These are phyloP conservation scores for Machimus rusticus DNA, from an alignment of 2,888 invertebrate species.

Conservation along the genomic window DNA sequence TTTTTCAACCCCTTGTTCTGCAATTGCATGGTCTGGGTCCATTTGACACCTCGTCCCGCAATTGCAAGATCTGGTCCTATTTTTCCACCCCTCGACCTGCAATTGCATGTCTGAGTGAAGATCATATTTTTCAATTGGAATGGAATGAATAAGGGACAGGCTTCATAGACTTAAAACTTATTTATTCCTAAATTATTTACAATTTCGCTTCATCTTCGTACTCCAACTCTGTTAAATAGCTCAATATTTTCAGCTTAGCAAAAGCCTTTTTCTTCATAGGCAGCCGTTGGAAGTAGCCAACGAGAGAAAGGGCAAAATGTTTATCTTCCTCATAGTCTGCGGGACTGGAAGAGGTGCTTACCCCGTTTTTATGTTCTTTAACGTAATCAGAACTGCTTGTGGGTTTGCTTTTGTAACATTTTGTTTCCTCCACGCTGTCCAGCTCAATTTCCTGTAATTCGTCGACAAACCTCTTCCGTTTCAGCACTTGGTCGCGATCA, in stretches of 20 bases:
- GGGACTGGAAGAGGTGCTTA: not conserved
- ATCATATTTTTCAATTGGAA: no score
- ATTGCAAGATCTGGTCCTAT: no score
- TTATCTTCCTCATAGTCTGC: slow-evolving; percentile 51
- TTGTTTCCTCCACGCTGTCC: not conserved
- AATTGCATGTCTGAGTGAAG: no score
- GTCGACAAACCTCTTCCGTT: not conserved
- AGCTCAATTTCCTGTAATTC: not conserved
- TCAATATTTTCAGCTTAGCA: slow-evolving; percentile 53
- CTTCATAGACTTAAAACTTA: not conserved
- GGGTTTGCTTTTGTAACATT: not conserved
- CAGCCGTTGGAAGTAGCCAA: slow-evolving; percentile 52
- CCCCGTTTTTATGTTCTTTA: not conserved
- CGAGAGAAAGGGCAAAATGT: slow-evolving; percentile 53
- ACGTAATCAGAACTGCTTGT: not conserved
- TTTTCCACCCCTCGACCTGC: no score
- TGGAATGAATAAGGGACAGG: no score
- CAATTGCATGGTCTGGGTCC: no score
- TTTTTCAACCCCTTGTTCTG: no score
- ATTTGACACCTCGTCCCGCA: no score
- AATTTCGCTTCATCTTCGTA: slow-evolving; percentile 34
- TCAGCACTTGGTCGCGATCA: not conserved
- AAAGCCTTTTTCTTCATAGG: slow-evolving; percentile 49
- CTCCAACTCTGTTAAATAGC: slow-evolving; percentile 52
- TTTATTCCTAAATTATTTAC: not conserved